Conservation (phyloP, 2,888 invertebrate genomes). For the Harmothoe impar region DNA sequence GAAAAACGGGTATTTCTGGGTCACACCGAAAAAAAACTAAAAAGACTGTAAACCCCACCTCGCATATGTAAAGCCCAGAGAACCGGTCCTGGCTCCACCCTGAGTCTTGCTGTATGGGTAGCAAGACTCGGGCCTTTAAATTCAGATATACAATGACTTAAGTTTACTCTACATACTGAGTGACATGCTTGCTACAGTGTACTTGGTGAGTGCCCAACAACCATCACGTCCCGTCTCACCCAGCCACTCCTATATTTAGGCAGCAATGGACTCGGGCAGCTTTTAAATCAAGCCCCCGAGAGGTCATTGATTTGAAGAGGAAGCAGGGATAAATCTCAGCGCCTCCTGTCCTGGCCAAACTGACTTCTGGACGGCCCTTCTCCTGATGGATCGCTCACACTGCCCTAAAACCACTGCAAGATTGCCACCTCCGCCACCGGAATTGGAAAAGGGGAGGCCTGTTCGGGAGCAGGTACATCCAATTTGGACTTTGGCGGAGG, state of each 20-base stretch:
- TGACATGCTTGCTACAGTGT: too few species aligned
- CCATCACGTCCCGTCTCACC: neutral
- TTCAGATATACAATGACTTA: too few species aligned
- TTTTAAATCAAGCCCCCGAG: slow-evolving; percentile 46
- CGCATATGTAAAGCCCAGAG: too few species aligned
- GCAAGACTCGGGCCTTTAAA: too few species aligned
- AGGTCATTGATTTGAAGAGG: slow-evolving; percentile 53
- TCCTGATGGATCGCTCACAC: slow-evolving; percentile 9
- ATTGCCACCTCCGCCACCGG: slow-evolving; percentile 16
- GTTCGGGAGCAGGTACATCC: neutral
- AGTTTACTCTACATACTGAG: too few species aligned
- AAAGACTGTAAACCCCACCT: too few species aligned
- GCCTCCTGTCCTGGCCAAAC: neutral
- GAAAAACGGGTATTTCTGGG: too few species aligned
- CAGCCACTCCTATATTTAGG: neutral
- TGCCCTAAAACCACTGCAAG: neutral
- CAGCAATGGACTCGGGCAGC: neutral
- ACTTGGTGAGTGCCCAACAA: neutral
- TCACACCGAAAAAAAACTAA: too few species aligned
- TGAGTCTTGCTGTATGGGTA: too few species aligned
- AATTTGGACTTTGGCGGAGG: neutral
- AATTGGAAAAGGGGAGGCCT: neutral
- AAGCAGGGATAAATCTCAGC: neutral
- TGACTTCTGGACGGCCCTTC: neutral
- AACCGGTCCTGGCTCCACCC: too few species aligned